Conservation (phyloP, 2,888 invertebrate genomes). For the Drosophila cracens region DNA sequence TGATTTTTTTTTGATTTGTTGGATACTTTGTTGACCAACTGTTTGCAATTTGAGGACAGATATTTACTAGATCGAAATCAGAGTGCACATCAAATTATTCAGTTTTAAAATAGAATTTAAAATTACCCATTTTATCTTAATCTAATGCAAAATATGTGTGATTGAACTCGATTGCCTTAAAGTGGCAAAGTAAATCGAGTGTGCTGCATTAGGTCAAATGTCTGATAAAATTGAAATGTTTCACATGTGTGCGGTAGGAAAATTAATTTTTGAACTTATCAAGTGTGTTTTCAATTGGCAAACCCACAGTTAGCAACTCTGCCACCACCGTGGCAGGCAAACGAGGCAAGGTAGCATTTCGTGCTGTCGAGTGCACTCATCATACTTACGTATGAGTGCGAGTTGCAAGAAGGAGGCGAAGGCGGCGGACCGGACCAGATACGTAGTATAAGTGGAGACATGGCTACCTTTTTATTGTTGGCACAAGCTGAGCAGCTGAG, state of each 20-base stretch:
- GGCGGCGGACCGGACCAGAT: slow-evolving; percentile 27
- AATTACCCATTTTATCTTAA: not conserved
- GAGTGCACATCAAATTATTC: too few species aligned
- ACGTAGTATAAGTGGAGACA: slow-evolving; percentile 27
- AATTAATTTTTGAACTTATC: slow-evolving; percentile 63
- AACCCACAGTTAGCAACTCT: slow-evolving; percentile 2
- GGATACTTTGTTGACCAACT: not conserved
- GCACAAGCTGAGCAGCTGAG: slow-evolving; percentile 34
- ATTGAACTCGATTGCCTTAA: not conserved
- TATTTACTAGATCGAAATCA: not conserved
- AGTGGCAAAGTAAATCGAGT: not conserved
- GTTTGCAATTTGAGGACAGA: too few species aligned
- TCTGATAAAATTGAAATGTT: slow-evolving; percentile 58
- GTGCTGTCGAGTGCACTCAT: slow-evolving; percentile 78
- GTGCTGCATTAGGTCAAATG: slow-evolving; percentile 55
- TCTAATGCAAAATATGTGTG: not conserved
- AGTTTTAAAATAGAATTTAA: not conserved
- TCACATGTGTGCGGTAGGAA: slow-evolving; percentile 34
- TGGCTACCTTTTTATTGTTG: slow-evolving; percentile 68
- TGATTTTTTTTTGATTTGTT: slow-evolving; percentile 43
- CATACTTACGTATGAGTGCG: slow-evolving; percentile 56
- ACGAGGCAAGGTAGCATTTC: slow-evolving; percentile 57
- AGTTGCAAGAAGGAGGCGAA: not conserved
- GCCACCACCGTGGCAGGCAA: not conserved
- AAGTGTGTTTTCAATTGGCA: slow-evolving; percentile 50